A percentile compares a stretch with the other conserved stretches of the same genome.
Evolutionary conservation across 2,888 invertebrate species (phyloP).

Genomic region (Trissolcus brochymenae): DNA sequence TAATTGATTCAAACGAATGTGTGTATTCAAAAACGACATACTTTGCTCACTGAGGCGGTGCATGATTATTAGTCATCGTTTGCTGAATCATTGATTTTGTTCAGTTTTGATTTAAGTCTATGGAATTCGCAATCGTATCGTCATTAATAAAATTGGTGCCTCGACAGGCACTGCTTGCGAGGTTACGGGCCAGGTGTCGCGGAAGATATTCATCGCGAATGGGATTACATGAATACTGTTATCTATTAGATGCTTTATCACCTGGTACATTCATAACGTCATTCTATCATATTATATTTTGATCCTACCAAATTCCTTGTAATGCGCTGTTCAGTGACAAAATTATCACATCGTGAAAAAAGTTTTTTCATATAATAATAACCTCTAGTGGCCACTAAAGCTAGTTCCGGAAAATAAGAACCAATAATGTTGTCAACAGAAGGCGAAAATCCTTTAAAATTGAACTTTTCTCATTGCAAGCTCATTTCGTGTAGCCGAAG

Average conservation of each 20-base stretch:
- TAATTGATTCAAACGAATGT: too few species aligned
- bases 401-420: too few species aligned
- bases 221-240: slow-evolving; percentile 23
- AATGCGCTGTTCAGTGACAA: background rate
- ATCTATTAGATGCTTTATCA: slow-evolving; percentile 22
- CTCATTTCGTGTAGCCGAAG: too few species aligned
- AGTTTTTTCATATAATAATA: background rate
- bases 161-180: slow-evolving; percentile 32
- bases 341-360: background rate
- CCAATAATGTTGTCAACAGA: too few species aligned
- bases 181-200: slow-evolving; percentile 42
- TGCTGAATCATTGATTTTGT: slow-evolving; percentile 35
- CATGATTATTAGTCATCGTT: slow-evolving; percentile 27
- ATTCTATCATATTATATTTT: slow-evolving; percentile 9
- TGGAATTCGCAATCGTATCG: slow-evolving; percentile 39
- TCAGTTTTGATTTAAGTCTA: slow-evolving; percentile 18
- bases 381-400: too few species aligned
- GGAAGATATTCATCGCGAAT: slow-evolving; percentile 34
- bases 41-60: slow-evolving; percentile 17
- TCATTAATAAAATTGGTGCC: slow-evolving; percentile 35
- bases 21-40: slow-evolving; percentile 25
- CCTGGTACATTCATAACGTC: slow-evolving; percentile 23
- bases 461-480: too few species aligned
- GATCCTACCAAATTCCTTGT: background rate
- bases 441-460: too few species aligned